Evolutionary conservation across 2,888 invertebrate species (phyloP), one percentile per base, ranked within the genome.

Genomic region (Melipona beecheii): DNA sequence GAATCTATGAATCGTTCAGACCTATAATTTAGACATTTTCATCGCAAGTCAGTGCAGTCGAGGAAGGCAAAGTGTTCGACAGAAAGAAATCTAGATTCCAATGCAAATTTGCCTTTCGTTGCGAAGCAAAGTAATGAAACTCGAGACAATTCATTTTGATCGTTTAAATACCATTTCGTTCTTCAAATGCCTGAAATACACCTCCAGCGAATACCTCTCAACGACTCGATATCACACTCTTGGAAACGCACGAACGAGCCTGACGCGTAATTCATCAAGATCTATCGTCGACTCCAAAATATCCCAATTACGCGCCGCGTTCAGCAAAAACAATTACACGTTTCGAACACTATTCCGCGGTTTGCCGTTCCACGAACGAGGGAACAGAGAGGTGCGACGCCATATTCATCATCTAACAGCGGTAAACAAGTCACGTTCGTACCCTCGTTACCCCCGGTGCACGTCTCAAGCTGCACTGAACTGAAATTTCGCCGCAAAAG

Each of bases 381-480:
- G n/a, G 36, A 19, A 24, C 3, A 9, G 43, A 21, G 13, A 31
- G 64, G 13, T 17, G 43, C n/a, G 17, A 15, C 5, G n/a, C 36
- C 43, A 17, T 43, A 65, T 65, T 43, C n/a, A 43, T 43, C 65
- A 0, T 17, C n/a, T 43, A 65, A 43, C 43, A 65, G 17, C 17
- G 15, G n/a, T 65, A 65, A 65, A 65, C 65, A 43, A 65, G 43
- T 65, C 65, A 65, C 65, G 65, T 65, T 2, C 43, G n/a, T 36
- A 43, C n/a, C 17, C 43, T n/a, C 43, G 43, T 65, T n/a, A 21
- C 65, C 9, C 9, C 15, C 6, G 19, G 2, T 11, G n/a, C 43
- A 43, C n/a, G n/a, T 27, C n/a, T 65, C 13, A 36, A 13, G 5
- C 31, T 31, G 13, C 1, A 21, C 36, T 36, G 43, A 27, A 27